Conservation (phyloP, 2,888 invertebrate species). For the Morinoia aosen region DNA sequence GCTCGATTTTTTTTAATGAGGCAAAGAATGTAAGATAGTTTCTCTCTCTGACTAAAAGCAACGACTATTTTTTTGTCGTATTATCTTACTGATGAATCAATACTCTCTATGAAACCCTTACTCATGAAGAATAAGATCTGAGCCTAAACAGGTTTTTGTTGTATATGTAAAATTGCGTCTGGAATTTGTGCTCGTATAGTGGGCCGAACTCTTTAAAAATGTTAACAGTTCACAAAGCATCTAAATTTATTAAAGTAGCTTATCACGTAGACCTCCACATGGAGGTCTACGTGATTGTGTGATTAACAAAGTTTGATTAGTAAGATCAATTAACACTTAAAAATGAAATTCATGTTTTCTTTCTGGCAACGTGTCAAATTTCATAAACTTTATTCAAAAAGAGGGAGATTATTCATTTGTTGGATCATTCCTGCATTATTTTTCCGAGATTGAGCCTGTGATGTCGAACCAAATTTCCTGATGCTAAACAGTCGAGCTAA, state of each 20-base stretch:
- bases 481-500: neutral
- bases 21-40: too few species aligned
- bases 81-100: too few species aligned
- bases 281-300: neutral
- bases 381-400: neutral
- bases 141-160: neutral
- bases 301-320: too few species aligned
- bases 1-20: neutral
- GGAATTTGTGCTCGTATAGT: too few species aligned
- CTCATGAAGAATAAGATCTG: neutral
- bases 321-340: neutral
- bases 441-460: neutral
- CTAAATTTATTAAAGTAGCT: too few species aligned
- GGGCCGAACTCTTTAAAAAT: too few species aligned
- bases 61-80: too few species aligned
- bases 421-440: neutral
- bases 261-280: neutral
- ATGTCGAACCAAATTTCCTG: neutral
- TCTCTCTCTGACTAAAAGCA: too few species aligned
- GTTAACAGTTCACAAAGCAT: too few species aligned
- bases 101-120: too few species aligned
- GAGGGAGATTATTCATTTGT: neutral
- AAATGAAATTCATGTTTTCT: neutral
- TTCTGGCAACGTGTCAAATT: neutral
- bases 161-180: too few species aligned